phyloP scores from a whole-genome alignment of 2,113 vertebrate genomes.

The Ramphastos sulfuratus region DNA sequence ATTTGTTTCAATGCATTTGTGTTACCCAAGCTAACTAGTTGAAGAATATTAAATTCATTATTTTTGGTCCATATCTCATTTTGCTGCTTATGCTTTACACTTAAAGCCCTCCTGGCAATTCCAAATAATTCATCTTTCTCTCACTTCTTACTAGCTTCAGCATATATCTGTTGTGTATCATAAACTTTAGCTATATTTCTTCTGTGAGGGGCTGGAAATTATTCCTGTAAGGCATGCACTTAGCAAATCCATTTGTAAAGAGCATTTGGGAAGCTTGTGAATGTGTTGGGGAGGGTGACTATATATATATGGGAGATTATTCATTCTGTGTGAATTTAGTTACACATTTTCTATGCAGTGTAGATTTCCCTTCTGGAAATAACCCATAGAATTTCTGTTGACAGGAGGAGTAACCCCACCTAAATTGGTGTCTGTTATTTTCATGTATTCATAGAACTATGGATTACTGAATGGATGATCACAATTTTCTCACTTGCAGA shows the following conservation, averaged over 20 bases:
- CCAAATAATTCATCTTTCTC: neutral
- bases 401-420: neutral
- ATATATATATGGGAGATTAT: neutral
- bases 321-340: slow-evolving; percentile 8
- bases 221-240: neutral
- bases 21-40: neutral
- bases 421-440: neutral
- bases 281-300: neutral
- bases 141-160: neutral
- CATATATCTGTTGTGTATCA: neutral
- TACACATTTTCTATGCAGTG: neutral
- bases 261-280: neutral
- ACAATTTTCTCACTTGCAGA: neutral
- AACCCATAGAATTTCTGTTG: neutral
- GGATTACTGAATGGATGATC: neutral
- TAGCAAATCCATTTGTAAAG: slow-evolving; percentile 28
- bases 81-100: neutral
- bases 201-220: neutral
- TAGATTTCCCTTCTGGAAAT: slow-evolving; percentile 19
- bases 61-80: neutral
- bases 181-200: neutral
- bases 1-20: neutral
- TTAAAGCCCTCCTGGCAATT: neutral
- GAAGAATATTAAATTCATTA: neutral
- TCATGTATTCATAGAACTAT: neutral